Base-by-base conservation (phyloP, 2,797 vertebrate species). In the Phrynocephalus vlangalii region DNA sequence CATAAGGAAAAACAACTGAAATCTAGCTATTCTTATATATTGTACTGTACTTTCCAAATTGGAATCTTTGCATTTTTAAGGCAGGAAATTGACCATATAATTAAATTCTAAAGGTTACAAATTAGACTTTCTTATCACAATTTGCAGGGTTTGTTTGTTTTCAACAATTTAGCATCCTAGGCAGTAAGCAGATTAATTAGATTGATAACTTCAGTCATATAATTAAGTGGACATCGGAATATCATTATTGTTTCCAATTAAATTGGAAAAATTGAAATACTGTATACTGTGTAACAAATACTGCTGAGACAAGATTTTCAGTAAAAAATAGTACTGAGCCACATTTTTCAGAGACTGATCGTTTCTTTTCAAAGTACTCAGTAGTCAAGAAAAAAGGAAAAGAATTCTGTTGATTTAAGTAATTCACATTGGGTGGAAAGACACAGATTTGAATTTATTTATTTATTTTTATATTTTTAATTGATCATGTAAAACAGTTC, bases 181-280 rank as follows among this genome's bases (percentile, higher is more conserved):
- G 7, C 9, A 88, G 11, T 28, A 1, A 75, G 0, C 30, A 82
- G 67, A 92, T 90, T 92, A 92, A 93, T 94, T 94, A 83, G 50
- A 77, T 52, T 90, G 30, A 18, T 89, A 91, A 84, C 33, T 72
- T 15, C 3, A 33, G 22, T 90, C 80, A 90, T 88, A 83, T 82
- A 88, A 92, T 95, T 89, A 93, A 73, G 2, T 67, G n/a, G 82
- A 15, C 26, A 89, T 90, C 87, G 90, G 30, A 33, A 81, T 89
- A 66, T 91, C 67, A 91, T 87, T 92, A 88, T 11, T 86, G 26
- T 84, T 2, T 75, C 75, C 91, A 93, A 92, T 91, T 93, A 90
- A 95, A 95, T 10, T 86, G 33, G 48, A 44, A 79, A 88, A 91
- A 86, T 38, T 68, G 33, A 83, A 89, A 92, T 87, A 87, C 3